Base-by-base conservation (phyloP, 2,888 invertebrate species). In the Calliopum simillimum region DNA sequence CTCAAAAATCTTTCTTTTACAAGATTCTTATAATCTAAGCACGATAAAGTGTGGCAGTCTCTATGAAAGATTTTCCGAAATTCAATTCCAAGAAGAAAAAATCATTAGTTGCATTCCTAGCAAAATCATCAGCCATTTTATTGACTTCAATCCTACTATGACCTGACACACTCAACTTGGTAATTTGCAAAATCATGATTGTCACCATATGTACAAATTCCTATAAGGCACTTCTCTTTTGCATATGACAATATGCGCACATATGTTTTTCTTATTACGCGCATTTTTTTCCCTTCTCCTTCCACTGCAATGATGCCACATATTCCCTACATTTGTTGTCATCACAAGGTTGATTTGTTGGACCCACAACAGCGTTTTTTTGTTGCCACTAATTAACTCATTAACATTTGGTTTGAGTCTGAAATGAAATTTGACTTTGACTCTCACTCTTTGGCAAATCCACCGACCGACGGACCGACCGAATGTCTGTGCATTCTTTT, bases 361-460 rank as follows among this genome's bases (percentile, higher is more conserved):
- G 81, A 82, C 82, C 81, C 78, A 80, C 81, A 82, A 79, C 82
- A 78, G 71, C 78, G 82, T 76, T 78, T 77, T n/a, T 79, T 74
- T 78, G 77, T 77, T 76, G 77, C 75, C 77, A 79, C 82, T 85
- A 85, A 84, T 84, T 84, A 84, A 85, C 84, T 83, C 83, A 84
- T 84, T 83, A 83, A 81, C 81, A 81, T 83, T 83, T 80, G 78
- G 76, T 77, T 77, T 72, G 78, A 75, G 76, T 77, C 71, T 70
- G 71, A 71, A 41, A 72, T 70, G 67, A 71, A 69, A 70, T 58
- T 55, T 68, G 70, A 53, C 44, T 21, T 14, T n/a, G n/a, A n/a
- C 33, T 33, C 33, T 33, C 33, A 8, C 33, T n/a, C n/a, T n/a
- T n/a, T n/a, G n/a, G n/a, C n/a, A n/a, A n/a, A n/a, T 49, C 3